These are phyloP conservation scores for Anolis carolinensis DNA, from an alignment of 2,113 vertebrate species.

Conservation along the genomic window DNA sequence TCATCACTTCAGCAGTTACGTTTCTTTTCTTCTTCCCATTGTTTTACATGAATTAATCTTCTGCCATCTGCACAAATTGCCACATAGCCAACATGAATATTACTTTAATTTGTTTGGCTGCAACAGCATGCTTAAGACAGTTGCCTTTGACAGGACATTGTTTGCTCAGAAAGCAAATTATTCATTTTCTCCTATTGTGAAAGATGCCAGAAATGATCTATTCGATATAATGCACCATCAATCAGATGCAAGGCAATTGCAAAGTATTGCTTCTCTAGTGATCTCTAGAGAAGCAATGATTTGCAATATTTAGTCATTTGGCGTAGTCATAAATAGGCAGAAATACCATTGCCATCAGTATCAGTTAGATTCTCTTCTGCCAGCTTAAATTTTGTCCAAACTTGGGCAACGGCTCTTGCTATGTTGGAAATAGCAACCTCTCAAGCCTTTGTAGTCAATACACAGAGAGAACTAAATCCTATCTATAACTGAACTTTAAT, in stretches of 20 bases:
- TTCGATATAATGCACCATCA: slow-evolving; percentile 1
- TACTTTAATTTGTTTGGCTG: slow-evolving; percentile 18
- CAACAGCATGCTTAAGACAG: slow-evolving; percentile 3
- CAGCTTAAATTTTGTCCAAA: not conserved
- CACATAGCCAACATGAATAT: not conserved
- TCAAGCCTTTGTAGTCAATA: too few relatives aligned
- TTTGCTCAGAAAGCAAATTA: slow-evolving; percentile 39
- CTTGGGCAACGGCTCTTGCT: not conserved
- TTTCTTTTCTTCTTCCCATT: slow-evolving; percentile 16
- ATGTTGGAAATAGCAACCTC: too few relatives aligned
- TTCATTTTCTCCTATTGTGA: slow-evolving; percentile 41
- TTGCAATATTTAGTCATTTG: not conserved
- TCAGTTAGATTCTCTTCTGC: not conserved
- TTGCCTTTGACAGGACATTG: slow-evolving; percentile 3
- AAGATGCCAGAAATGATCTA: slow-evolving; percentile 39
- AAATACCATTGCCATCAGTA: slow-evolving; percentile 10
- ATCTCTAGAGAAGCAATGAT: slow-evolving; percentile 3
- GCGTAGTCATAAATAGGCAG: slow-evolving; percentile 1
- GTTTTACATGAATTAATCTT: slow-evolving; percentile 13
- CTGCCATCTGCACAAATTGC: slow-evolving; percentile 11
- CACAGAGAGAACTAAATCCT: too few relatives aligned
- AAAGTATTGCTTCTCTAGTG: slow-evolving; percentile 31
- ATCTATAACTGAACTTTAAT: too few relatives aligned
- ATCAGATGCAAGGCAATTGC: slow-evolving; percentile 34
- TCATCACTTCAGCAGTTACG: too few relatives aligned